Percentiles rank a stretch among this genome's conserved stretches.
phyloP scores from a whole-genome alignment of 2,888 invertebrate species.

The Drosophila quinaria region DNA sequence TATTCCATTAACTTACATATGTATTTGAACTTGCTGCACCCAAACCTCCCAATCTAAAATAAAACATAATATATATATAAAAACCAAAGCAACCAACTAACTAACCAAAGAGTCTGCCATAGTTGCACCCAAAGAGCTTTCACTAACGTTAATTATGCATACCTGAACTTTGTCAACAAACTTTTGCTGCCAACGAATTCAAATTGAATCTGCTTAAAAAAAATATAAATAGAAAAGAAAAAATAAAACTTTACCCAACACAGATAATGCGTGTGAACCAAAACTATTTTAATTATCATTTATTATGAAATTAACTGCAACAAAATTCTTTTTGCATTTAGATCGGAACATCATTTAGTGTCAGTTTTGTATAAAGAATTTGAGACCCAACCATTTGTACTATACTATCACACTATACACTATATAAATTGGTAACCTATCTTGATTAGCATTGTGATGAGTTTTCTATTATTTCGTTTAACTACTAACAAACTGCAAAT shows the following conservation, averaged over 20 bases:
- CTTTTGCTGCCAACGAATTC: slow-evolving; percentile 41
- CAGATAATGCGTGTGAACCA: slow-evolving; percentile 20
- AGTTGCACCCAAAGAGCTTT: slow-evolving; percentile 54
- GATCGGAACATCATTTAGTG: slow-evolving; percentile 9
- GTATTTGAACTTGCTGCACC: slow-evolving; percentile 37
- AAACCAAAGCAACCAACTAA: slow-evolving; percentile 10
- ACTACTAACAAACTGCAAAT: slow-evolving; percentile 16
- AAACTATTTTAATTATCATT: slow-evolving; percentile 26
- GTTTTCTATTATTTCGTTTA: slow-evolving; percentile 14
- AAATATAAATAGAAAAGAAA: slow-evolving; percentile 8
- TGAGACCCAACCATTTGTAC: slow-evolving; percentile 19
- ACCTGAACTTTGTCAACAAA: slow-evolving; percentile 30
- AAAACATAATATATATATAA: slow-evolving; percentile 3
- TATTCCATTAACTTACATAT: slow-evolving; percentile 25
- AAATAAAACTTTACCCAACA: slow-evolving; percentile 1
- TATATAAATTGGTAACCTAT: neutral
- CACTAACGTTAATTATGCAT: slow-evolving; percentile 53
- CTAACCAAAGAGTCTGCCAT: slow-evolving; percentile 24
- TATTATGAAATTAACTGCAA: slow-evolving; percentile 22
- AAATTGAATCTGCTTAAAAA: slow-evolving; percentile 27
- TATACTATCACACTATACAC: slow-evolving; percentile 2
- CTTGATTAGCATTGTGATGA: slow-evolving; percentile 25
- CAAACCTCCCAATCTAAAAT: slow-evolving; percentile 1
- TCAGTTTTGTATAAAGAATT: slow-evolving; percentile 6
- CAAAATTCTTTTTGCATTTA: slow-evolving; percentile 28